These are phyloP conservation scores for Entomyzon cyanotis DNA, from an alignment of 2,113 vertebrate genomes.

Conservation along the genomic window DNA sequence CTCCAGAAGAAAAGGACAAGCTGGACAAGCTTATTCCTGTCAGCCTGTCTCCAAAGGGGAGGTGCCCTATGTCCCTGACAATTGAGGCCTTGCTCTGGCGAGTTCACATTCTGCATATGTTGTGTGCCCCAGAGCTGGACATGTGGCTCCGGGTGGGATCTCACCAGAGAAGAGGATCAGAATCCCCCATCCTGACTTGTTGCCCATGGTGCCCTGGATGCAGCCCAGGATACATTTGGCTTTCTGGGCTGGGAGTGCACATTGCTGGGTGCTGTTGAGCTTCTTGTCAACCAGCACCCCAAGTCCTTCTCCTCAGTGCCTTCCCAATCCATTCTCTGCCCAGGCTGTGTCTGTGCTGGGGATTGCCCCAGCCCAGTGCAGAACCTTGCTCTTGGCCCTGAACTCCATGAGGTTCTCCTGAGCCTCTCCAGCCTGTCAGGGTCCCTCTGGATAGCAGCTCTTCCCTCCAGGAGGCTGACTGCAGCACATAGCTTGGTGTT, in stretches of 20 bases:
- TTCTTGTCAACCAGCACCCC: neutral
- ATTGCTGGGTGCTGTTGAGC: neutral
- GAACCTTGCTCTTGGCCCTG: neutral
- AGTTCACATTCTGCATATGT: rapidly evolving
- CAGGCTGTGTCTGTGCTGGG: no score
- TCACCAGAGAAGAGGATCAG: neutral
- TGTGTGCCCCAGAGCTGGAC: neutral
- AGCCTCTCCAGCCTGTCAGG: neutral
- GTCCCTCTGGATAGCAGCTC: neutral
- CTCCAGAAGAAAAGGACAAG: no score
- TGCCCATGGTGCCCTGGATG: neutral
- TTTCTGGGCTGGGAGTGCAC: neutral
- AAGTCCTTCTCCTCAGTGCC: neutral
- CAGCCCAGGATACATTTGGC: neutral
- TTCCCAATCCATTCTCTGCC: neutral
- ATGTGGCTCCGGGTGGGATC: neutral
- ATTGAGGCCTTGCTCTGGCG: neutral
- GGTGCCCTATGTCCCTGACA: neutral
- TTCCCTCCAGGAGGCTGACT: neutral
- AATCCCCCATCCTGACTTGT: neutral
- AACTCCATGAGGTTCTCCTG: rapidly evolving
- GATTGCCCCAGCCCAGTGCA: neutral
- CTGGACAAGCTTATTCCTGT: neutral
- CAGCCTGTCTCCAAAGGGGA: neutral
- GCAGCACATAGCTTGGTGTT: neutral